A percentile compares a stretch with the other conserved stretches of the same genome.
Evolutionary conservation across 2,888 invertebrate species (phyloP).

Genomic region (Erynnis tages): DNA sequence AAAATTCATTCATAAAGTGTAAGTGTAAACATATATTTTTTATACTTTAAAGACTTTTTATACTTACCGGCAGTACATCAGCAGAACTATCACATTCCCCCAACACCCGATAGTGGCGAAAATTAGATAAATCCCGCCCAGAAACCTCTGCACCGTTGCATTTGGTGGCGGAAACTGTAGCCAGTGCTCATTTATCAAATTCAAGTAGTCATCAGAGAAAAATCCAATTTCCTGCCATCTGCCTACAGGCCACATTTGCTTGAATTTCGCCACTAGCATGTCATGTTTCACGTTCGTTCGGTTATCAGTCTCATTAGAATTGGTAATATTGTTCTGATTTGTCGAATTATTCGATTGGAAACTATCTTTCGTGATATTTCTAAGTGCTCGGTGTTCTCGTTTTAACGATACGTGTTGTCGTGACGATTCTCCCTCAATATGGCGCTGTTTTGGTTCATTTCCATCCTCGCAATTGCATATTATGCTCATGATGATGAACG

Average conservation of each 20-base stretch:
- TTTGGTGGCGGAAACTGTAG: slow-evolving; percentile 84
- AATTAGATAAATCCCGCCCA: slow-evolving; percentile 83
- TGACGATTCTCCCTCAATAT: slow-evolving; percentile 1
- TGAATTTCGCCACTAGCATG: slow-evolving; percentile 57
- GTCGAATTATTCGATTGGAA: neutral
- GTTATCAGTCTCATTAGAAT: neutral
- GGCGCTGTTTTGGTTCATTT: neutral
- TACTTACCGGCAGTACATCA: slow-evolving; percentile 86
- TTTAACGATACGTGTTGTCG: neutral
- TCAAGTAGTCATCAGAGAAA: slow-evolving; percentile 80
- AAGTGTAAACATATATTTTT: too few species aligned
- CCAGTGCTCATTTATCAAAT: slow-evolving; percentile 87
- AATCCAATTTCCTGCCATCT: slow-evolving; percentile 78
- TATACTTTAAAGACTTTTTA: too few species aligned
- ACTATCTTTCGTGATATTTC: slow-evolving; percentile 22
- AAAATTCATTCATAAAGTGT: too few species aligned
- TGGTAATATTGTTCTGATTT: slow-evolving; percentile 1
- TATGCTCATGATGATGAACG: slow-evolving; percentile 42
- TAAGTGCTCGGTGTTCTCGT: slow-evolving; percentile 20
- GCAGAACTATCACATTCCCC: slow-evolving; percentile 87
- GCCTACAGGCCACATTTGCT: slow-evolving; percentile 64
- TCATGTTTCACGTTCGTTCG: slow-evolving; percentile 36
- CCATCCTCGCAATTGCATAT: slow-evolving; percentile 43
- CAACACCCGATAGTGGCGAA: slow-evolving; percentile 84
- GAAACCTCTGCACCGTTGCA: slow-evolving; percentile 76